Evolutionary conservation across 2,888 invertebrate species (phyloP), one percentile per base, ranked within the genome.

Genomic region (Phortica okadai): DNA sequence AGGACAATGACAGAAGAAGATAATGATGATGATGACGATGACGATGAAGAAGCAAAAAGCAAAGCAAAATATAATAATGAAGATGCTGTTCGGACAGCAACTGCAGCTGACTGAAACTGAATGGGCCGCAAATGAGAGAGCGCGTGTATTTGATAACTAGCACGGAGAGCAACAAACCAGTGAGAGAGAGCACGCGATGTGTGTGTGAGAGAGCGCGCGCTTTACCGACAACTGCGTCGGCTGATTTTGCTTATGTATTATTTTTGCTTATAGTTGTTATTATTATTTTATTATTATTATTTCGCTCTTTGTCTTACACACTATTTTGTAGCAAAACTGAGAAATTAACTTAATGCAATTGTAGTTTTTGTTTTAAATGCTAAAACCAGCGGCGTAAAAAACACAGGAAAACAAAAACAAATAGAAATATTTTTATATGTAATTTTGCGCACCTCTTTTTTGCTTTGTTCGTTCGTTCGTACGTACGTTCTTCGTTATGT

Each of bases 1-100:
- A 80, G 82, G 81, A 82, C 83, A 79, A 78, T 81, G 78, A 79
- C 81, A 83, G 77, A 70, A 70, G 41, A 21, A 21, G 21, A 21
- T 21, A 21, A 21, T 21, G 21, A 21, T 21, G 21, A 21, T 21
- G 21, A 66, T 6, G 41, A 10, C 21, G 33, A 66, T 11, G 14
- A 33, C 25, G 21, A 5, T 2, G 74, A 64, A 73, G 44, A 8
- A 67, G 50, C n/a, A 7, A 74, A 73, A 50, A 70, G 10, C 66
- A 64, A 54, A 62, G 59, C 21, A 66, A 54, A 21, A 70, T 2
- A 54, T 25, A 54, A 25, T 70, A 33, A 70, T 25, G 14, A 70
- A 54, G 14, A 50, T 11, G 69, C 3, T 69, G 69, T 41, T 14
- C 66, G 16, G 69, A 42, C 10, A 25, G n/a, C 54, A n/a, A 16